These are phyloP conservation scores for Oncorhynchus keta DNA, from an alignment of 2,113 vertebrate genomes.

Conservation along the genomic window DNA sequence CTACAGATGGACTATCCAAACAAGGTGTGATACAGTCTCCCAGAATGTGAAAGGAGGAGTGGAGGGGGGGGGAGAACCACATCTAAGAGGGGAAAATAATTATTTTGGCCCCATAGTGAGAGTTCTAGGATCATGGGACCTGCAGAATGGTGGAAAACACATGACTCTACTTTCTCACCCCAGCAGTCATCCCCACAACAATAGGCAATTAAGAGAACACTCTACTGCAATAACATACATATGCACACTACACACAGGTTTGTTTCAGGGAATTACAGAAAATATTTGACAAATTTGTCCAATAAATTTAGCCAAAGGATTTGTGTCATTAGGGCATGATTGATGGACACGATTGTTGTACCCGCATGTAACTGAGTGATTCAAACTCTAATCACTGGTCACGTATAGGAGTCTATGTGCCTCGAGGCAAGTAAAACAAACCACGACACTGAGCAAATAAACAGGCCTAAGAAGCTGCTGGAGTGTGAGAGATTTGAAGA, in stretches of 20 bases:
- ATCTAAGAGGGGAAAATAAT: constrained; percentile 72
- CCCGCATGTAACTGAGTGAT: constrained; percentile 45
- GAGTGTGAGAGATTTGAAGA: constrained; percentile 64
- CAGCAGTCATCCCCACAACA: constrained; percentile 12
- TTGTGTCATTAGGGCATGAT: constrained; percentile 24
- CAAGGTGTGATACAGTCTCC: no score
- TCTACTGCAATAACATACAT: background rate
- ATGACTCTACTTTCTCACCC: constrained; percentile 62
- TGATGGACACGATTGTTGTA: constrained; percentile 46
- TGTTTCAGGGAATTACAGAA: background rate
- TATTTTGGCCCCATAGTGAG: constrained; percentile 34
- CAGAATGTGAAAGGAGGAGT: background rate
- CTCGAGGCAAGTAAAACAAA: constrained; percentile 66
- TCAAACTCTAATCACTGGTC: constrained; percentile 58
- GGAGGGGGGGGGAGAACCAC: background rate
- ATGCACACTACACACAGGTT: background rate
- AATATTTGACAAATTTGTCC: background rate
- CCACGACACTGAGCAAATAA: constrained; percentile 61
- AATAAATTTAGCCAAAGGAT: constrained; percentile 5
- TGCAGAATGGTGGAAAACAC: constrained; percentile 38
- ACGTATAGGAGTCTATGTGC: constrained; percentile 52
- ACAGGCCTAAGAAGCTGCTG: constrained; percentile 53
- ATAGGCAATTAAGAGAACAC: background rate
- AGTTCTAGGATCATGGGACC: constrained; percentile 43
- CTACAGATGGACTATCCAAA: no score